A percentile compares a stretch with the other conserved stretches of the same genome.
Conservation (phyloP, 2,797 vertebrate species). For the Falco berigora region DNA sequence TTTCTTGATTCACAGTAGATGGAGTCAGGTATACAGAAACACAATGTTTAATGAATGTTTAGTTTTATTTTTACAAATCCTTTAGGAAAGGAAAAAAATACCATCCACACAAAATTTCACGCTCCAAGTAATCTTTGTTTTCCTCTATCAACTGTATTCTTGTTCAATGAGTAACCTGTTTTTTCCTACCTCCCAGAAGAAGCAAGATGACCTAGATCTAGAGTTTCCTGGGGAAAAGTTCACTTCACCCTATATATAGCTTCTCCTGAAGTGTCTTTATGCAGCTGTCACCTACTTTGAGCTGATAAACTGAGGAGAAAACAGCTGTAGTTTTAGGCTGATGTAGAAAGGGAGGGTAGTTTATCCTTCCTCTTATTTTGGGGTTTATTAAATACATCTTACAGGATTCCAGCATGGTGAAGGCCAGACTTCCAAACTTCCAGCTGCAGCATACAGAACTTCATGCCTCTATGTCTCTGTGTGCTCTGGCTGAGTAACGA, state of each 20-base stretch:
- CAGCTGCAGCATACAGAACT: neutral
- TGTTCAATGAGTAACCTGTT: neutral
- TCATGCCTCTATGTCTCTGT: neutral
- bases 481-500: neutral
- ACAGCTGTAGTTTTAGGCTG: neutral
- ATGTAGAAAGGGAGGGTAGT: neutral
- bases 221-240: conserved; percentile 23
- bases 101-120: neutral
- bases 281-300: neutral
- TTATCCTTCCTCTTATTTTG: neutral
- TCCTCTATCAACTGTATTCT: neutral
- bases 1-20: neutral
- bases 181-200: neutral
- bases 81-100: neutral
- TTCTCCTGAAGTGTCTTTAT: neutral
- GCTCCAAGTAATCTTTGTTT: neutral
- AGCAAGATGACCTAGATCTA: conserved; percentile 18
- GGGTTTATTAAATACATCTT: neutral
- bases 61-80: neutral
- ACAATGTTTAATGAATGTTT: neutral
- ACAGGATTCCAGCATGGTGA: neutral
- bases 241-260: conserved; percentile 12
- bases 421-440: neutral
- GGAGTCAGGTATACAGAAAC: neutral
- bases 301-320: neutral